Conservation (phyloP, 2,888 invertebrate genomes). For the Chorisops tibialis region DNA sequence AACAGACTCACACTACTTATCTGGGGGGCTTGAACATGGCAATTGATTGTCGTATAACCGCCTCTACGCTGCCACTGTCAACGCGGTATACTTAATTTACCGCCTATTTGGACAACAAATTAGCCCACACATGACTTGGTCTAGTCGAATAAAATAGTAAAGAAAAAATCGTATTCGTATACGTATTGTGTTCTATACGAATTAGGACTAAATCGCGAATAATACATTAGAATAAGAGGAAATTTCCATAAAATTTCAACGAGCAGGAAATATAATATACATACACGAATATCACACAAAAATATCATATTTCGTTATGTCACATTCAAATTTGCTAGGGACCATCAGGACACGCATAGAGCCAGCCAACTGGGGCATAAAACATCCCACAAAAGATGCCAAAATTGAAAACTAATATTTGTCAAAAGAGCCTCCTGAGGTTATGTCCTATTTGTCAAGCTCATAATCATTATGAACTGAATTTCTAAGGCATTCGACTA, state of each 20-base stretch:
- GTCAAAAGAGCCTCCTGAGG: slow-evolving; percentile 18
- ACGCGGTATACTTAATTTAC: slow-evolving; percentile 20
- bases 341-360: slow-evolving; percentile 1
- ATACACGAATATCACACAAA: not conserved
- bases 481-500: slow-evolving; percentile 3
- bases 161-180: too few relatives aligned
- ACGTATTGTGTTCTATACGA: too few relatives aligned
- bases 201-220: too few relatives aligned
- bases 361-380: slow-evolving; percentile 14
- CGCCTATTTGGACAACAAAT: slow-evolving; percentile 26
- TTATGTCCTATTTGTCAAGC: slow-evolving; percentile 10
- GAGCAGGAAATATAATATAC: slow-evolving; percentile 16
- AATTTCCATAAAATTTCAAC: too few relatives aligned
- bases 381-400: slow-evolving; percentile 22
- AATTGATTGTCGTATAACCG: not conserved
- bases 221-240: too few relatives aligned
- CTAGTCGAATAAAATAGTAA: too few relatives aligned
- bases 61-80: slow-evolving; percentile 4
- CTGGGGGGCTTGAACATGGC: not conserved
- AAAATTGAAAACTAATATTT: slow-evolving; percentile 26
- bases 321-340: slow-evolving; percentile 16
- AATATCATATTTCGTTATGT: slow-evolving; percentile 17
- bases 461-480: slow-evolving; percentile 24
- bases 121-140: slow-evolving; percentile 29
- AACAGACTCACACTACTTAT: slow-evolving; percentile 2